Conservation (phyloP, 2,797 vertebrate genomes). For the Phrynocephalus vlangalii region DNA sequence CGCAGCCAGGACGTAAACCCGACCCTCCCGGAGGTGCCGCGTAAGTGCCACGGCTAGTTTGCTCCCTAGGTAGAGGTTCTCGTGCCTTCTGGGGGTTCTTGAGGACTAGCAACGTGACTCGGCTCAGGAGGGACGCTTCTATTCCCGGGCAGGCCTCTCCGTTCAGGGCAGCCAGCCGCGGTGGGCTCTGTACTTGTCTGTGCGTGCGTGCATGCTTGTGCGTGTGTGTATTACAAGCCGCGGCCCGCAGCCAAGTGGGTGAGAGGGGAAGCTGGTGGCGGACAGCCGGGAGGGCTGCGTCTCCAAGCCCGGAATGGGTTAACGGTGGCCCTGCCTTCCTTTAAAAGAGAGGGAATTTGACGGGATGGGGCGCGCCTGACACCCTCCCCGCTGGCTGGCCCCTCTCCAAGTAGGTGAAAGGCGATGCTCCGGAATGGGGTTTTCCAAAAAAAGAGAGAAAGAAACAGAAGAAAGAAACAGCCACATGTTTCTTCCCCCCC, state of each 20-base stretch:
- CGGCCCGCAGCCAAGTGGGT: conserved; percentile 72
- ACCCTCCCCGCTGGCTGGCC: conserved; percentile 66
- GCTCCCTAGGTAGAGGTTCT: too few relatives aligned
- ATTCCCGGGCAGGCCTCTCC: too few relatives aligned
- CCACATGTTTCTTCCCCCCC: too few relatives aligned
- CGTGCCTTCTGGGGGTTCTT: too few relatives aligned
- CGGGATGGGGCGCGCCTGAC: neutral
- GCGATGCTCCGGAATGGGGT: conserved; percentile 16
- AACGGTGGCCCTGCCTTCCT: conserved; percentile 59
- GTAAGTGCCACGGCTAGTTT: conserved; percentile 61
- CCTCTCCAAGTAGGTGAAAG: conserved; percentile 81
- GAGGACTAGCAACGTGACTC: neutral
- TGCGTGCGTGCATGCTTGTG: too few relatives aligned
- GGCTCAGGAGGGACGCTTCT: neutral
- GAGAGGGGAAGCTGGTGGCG: conserved; percentile 69
- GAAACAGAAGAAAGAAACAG: too few relatives aligned
- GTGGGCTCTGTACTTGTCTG: too few relatives aligned
- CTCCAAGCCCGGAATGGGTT: conserved; percentile 36
- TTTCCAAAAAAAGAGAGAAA: too few relatives aligned
- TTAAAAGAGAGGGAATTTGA: neutral
- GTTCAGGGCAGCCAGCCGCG: too few relatives aligned
- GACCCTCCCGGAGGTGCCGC: neutral
- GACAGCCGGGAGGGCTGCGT: neutral
- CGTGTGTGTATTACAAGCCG: too few relatives aligned
- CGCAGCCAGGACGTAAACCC: conserved; percentile 46